These are phyloP conservation scores for Chirona hameri DNA, from an alignment of 2,888 invertebrate species.

Conservation along the genomic window DNA sequence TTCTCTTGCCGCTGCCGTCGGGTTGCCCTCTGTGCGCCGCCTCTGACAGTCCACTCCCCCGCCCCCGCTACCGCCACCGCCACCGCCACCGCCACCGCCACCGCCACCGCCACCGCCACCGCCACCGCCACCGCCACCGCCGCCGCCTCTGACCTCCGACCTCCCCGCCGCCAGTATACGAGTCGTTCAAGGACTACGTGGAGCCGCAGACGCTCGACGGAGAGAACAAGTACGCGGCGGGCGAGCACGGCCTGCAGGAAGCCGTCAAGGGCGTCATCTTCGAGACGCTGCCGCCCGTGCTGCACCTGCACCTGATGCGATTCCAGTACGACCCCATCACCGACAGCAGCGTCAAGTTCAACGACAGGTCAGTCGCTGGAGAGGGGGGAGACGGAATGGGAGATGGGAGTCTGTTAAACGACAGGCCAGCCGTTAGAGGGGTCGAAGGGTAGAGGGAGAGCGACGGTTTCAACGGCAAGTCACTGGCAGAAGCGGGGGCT, in stretches of 20 bases:
- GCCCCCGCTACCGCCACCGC: no score
- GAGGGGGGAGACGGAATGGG: background rate
- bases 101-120: no score
- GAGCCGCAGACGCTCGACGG: constrained; percentile 92
- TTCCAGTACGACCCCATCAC: constrained; percentile 97
- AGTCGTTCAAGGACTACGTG: constrained; percentile 95
- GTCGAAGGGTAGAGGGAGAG: no score
- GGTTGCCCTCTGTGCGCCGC: no score
- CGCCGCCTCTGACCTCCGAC: background rate
- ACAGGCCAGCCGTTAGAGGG: no score
- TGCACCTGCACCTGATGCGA: constrained; percentile 96
- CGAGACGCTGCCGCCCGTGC: constrained; percentile 91
- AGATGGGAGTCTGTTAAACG: no score
- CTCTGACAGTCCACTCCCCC: no score
- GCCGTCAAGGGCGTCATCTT: constrained; percentile 98
- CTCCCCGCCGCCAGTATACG: constrained; percentile 61
- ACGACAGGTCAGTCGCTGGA: constrained; percentile 54
- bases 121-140: no score
- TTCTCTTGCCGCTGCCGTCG: no score
- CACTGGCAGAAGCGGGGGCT: no score
- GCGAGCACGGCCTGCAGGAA: constrained; percentile 91
- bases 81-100: no score
- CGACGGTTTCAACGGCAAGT: no score
- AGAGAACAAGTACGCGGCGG: constrained; percentile 98
- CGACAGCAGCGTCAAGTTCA: constrained; percentile 97